Evolutionary conservation across 2,113 vertebrate genomes (phyloP).

Genomic region (Grallaria varia): DNA sequence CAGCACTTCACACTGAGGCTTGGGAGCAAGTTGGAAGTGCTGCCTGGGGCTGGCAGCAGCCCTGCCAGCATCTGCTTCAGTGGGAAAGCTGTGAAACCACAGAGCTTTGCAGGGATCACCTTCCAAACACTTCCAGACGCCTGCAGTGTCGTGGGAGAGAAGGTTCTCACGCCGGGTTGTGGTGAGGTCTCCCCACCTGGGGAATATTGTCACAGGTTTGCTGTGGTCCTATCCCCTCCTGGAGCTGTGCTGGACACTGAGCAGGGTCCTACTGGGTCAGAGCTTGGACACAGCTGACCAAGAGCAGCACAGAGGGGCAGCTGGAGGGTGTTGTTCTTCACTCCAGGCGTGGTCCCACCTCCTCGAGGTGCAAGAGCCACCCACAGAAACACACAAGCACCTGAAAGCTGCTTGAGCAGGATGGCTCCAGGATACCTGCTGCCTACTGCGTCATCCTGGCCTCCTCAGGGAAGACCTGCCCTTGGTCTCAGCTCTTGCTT

Average conservation of each 20-base stretch:
- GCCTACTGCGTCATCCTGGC: background rate
- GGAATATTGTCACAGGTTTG: background rate
- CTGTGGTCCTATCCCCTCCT: fast-evolving
- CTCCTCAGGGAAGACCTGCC: background rate
- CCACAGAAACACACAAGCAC: background rate
- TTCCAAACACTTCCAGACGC: background rate
- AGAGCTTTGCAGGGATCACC: background rate
- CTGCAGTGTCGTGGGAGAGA: background rate
- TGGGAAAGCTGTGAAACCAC: background rate
- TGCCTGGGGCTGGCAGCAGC: background rate
- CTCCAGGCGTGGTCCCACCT: background rate
- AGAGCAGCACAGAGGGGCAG: background rate
- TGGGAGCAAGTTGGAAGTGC: background rate
- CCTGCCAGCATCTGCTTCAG: background rate
- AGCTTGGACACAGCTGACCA: background rate
- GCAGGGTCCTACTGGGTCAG: fast-evolving
- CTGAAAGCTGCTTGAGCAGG: background rate
- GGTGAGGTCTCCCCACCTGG: background rate
- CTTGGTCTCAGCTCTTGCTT: background rate
- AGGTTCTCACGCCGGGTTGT: background rate
- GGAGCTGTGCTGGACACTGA: background rate
- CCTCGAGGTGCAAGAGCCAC: background rate
- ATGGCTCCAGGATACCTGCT: background rate
- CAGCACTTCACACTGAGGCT: background rate
- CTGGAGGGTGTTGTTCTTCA: background rate